phyloP scores from a whole-genome alignment of 1,140 invertebrate genomes.

The Triops longicaudatus region DNA sequence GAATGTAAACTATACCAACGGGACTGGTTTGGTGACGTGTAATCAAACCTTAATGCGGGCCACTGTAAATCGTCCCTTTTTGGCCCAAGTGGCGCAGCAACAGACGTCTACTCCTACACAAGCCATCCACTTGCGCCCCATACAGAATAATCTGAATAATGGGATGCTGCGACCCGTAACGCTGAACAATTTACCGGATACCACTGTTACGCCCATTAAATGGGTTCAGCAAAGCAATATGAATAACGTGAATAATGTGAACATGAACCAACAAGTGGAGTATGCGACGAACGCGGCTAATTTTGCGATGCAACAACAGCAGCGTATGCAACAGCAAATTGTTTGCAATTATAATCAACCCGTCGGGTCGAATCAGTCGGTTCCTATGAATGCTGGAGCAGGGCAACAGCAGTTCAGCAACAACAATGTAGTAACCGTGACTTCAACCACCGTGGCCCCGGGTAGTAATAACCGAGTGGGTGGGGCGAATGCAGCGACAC shows the following conservation, averaged over 20 bases:
- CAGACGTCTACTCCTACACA: not conserved
- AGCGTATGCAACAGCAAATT: constrained; percentile 25
- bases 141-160: not conserved
- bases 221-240: not conserved
- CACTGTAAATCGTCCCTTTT: not conserved
- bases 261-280: not conserved
- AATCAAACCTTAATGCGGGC: not conserved
- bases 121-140: not conserved
- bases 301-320: constrained; percentile 17
- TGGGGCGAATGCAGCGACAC: not conserved
- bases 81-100: not conserved
- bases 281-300: not conserved
- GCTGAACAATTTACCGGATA: not conserved
- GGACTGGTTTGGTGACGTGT: not conserved
- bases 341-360: not conserved
- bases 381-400: not conserved
- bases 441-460: not conserved
- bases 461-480: not conserved
- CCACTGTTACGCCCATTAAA: not conserved
- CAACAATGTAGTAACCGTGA: not conserved
- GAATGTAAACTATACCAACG: not conserved
- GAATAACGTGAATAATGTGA: not conserved
- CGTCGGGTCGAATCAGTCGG: not conserved
- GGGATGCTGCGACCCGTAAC: not conserved
- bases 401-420: not conserved